Conservation (phyloP, 2,888 invertebrate genomes). For the Griposia aprilina region DNA sequence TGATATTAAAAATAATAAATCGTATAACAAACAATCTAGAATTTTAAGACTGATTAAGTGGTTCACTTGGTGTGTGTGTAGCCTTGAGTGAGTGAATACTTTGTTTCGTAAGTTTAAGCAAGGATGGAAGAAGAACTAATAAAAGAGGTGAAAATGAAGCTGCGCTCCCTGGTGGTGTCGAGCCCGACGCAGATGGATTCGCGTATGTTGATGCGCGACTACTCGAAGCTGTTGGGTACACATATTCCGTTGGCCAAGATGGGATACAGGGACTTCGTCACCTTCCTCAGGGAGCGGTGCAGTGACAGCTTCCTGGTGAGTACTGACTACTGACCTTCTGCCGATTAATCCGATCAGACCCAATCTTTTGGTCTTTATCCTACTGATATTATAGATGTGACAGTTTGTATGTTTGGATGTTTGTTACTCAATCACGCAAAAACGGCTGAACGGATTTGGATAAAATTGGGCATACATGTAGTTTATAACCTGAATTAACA, state of each 20-base stretch:
- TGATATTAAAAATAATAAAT: neutral
- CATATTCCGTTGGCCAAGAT: constrained; percentile 76
- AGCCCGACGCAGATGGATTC: constrained; percentile 81
- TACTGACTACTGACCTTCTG: neutral
- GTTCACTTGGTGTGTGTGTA: neutral
- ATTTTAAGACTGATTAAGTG: neutral
- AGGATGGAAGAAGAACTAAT: constrained; percentile 79
- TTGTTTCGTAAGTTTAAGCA: constrained; percentile 5
- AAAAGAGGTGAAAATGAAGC: constrained; percentile 76
- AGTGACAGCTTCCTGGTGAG: constrained; percentile 84
- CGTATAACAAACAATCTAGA: neutral
- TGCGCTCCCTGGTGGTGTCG: constrained; percentile 85
- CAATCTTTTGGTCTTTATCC: neutral
- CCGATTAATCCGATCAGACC: neutral
- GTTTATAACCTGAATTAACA: neutral
- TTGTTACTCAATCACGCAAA: neutral
- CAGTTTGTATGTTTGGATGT: neutral
- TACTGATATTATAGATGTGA: neutral
- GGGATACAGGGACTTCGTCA: constrained; percentile 78
- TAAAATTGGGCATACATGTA: neutral
- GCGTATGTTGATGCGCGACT: constrained; percentile 80
- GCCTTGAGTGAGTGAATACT: neutral
- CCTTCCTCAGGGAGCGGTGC: constrained; percentile 81
- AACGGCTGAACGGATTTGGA: neutral
- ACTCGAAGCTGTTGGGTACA: constrained; percentile 79